Evolutionary conservation across 2,797 vertebrate species (phyloP).

Genomic region (Channallabes apus): DNA sequence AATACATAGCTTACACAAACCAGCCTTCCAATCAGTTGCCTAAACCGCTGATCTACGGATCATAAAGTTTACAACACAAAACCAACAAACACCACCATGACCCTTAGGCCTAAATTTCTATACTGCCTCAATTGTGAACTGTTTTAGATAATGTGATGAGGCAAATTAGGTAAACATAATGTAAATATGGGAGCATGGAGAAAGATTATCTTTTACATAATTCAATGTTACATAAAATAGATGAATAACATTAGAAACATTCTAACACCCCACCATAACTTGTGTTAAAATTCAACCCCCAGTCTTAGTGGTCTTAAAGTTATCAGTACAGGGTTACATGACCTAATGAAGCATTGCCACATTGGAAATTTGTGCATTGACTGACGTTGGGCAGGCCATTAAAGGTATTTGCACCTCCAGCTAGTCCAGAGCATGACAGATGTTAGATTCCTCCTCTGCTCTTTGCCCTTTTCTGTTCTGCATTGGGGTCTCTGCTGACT

Average conservation of each 20-base stretch:
- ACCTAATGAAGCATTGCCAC: slow-evolving; percentile 79
- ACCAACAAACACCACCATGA: not conserved
- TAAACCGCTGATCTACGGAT: no score
- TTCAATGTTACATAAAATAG: not conserved
- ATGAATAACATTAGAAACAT: not conserved
- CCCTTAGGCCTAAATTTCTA: not conserved
- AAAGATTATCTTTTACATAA: not conserved
- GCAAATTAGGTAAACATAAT: not conserved
- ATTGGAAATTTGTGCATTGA: slow-evolving; percentile 63
- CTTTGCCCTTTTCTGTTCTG: slow-evolving; percentile 61
- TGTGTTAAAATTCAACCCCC: not conserved
- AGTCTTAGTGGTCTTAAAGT: slow-evolving; percentile 60
- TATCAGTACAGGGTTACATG: slow-evolving; percentile 72
- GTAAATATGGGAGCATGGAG: not conserved
- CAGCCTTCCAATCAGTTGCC: not conserved
- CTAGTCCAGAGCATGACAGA: slow-evolving; percentile 67
- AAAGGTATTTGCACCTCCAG: slow-evolving; percentile 67
- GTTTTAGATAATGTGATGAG: not conserved
- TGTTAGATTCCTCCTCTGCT: slow-evolving; percentile 62
- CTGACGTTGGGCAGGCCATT: slow-evolving; percentile 65
- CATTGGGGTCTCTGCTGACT: slow-evolving; percentile 46
- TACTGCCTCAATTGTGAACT: not conserved
- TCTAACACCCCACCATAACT: not conserved
- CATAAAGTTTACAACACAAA: not conserved
- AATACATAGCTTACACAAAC: not conserved